These are phyloP conservation scores for Chloropsis cyanopogon DNA, from an alignment of 2,113 vertebrate species.

Conservation along the genomic window DNA sequence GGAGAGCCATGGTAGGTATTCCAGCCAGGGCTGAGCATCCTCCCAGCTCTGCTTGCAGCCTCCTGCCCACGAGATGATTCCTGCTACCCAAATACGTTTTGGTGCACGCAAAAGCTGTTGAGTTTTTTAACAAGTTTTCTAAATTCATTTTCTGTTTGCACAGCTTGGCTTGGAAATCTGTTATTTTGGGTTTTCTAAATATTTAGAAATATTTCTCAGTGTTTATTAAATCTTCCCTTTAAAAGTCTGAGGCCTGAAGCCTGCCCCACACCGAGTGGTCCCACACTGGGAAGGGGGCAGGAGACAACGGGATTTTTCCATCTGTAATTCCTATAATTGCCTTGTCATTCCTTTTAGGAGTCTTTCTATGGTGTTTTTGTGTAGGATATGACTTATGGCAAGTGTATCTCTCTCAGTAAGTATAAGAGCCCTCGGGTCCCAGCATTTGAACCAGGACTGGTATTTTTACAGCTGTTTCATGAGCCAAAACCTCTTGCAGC, in stretches of 20 bases:
- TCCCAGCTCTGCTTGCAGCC: background rate
- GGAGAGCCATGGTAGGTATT: background rate
- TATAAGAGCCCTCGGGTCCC: background rate
- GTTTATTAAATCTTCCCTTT: conserved; percentile 56
- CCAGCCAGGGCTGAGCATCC: background rate
- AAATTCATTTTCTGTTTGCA: conserved; percentile 13
- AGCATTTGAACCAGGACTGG: background rate
- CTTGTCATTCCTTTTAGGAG: background rate
- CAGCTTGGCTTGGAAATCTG: conserved; percentile 11
- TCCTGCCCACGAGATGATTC: background rate
- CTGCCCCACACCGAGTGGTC: background rate
- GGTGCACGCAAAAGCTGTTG: background rate
- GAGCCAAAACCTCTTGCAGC: conserved; percentile 36
- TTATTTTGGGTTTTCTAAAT: conserved; percentile 51
- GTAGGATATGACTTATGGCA: background rate
- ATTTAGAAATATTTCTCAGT: conserved; percentile 42
- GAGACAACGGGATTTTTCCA: background rate
- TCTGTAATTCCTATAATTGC: background rate
- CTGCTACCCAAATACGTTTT: background rate
- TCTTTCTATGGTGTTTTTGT: background rate
- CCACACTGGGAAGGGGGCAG: background rate
- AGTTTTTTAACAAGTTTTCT: conserved; percentile 29
- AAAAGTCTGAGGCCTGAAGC: background rate
- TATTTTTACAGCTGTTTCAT: conserved; percentile 53
- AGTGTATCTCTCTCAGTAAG: background rate